Percentiles rank a stretch among this genome's conserved stretches.
phyloP scores from a whole-genome alignment of 1,140 invertebrate species.

The Zeugodacus cucurbitae region DNA sequence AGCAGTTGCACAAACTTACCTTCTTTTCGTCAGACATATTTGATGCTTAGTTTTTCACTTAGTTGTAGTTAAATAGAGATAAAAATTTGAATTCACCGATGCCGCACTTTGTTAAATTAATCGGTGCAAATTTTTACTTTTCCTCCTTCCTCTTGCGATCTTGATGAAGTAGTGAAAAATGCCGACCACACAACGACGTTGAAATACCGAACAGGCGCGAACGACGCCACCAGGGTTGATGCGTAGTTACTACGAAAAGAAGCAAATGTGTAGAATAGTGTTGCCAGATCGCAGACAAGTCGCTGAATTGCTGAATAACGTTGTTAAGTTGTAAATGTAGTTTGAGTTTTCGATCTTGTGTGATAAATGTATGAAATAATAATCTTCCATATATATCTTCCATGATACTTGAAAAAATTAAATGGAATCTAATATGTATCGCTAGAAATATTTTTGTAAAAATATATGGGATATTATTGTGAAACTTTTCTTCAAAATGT shows the following conservation, averaged over 20 bases:
- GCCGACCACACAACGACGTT: conserved; percentile 19
- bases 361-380: too few relatives aligned
- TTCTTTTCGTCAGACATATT: conserved; percentile 74
- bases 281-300: neutral
- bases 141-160: neutral
- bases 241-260: neutral
- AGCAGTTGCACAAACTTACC: conserved; percentile 58
- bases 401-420: too few relatives aligned
- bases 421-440: too few relatives aligned
- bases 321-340: too few relatives aligned
- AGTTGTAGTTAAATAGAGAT: conserved; percentile 39
- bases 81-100: conserved; percentile 35
- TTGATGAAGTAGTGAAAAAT: conserved; percentile 34
- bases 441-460: too few relatives aligned
- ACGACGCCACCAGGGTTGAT: conserved; percentile 20
- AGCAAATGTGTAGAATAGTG: neutral
- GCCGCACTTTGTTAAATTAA: neutral
- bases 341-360: too few relatives aligned
- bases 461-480: too few relatives aligned
- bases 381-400: too few relatives aligned
- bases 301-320: too few relatives aligned
- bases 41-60: conserved; percentile 47
- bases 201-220: conserved; percentile 9
- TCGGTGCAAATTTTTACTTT: conserved; percentile 12
- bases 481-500: too few relatives aligned